Percentiles rank a stretch among this genome's conserved stretches.
These are phyloP conservation scores for Drosophila pseudotakahashii DNA, from an alignment of 2,888 invertebrate species.

Conservation along the genomic window DNA sequence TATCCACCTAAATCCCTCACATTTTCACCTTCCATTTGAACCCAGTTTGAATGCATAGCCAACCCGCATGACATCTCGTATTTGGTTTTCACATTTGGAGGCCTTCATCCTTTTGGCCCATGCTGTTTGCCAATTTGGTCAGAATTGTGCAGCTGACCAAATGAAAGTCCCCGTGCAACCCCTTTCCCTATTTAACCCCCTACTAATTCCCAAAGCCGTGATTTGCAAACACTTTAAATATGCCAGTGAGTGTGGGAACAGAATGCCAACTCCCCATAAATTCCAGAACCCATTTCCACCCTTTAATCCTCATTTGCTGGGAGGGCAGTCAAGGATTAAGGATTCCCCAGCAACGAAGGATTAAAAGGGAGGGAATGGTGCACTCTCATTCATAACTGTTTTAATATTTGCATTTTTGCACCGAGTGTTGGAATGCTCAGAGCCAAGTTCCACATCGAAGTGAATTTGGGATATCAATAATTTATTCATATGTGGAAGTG, in stretches of 20 bases:
- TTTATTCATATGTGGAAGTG: conserved; percentile 26
- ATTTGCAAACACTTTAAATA: conserved; percentile 41
- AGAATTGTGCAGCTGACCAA: conserved; percentile 22
- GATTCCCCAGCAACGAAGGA: neutral
- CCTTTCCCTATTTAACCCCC: neutral
- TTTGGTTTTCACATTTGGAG: neutral
- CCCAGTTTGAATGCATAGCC: conserved; percentile 1
- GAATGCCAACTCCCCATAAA: conserved; percentile 4
- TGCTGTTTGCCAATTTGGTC: conserved; percentile 37
- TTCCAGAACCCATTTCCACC: conserved; percentile 10
- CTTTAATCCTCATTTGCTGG: conserved; percentile 14
- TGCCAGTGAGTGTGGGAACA: conserved; percentile 11
- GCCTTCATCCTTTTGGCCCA: neutral
- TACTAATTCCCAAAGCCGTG: conserved; percentile 27
- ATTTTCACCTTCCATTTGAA: neutral
- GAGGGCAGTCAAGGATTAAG: conserved; percentile 31
- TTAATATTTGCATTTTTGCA: conserved; percentile 36
- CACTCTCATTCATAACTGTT: conserved; percentile 26
- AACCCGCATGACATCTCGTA: conserved; percentile 15
- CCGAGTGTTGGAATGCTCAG: neutral
- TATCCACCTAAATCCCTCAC: too few relatives aligned
- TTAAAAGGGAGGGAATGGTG: neutral
- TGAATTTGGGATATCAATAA: conserved; percentile 33
- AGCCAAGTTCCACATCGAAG: neutral
- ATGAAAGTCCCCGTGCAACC: conserved; percentile 12